phyloP scores from a whole-genome alignment of 2,113 vertebrate species.

The Sceloporus undulatus region DNA sequence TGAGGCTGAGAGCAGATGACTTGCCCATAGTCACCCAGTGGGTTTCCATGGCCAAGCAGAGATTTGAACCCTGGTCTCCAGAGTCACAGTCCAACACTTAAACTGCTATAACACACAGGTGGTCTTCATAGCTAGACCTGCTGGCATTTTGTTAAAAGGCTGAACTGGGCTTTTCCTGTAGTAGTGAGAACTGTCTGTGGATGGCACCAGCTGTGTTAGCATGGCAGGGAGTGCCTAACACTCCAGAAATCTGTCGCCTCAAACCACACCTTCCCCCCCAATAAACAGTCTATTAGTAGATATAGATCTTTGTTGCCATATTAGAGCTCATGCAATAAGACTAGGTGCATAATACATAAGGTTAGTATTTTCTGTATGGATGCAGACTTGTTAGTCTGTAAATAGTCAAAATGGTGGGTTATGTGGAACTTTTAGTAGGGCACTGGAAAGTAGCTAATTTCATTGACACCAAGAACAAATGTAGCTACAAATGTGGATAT shows the following conservation, averaged over 20 bases:
- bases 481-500: constrained; percentile 9
- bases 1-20: too few species aligned
- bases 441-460: not conserved
- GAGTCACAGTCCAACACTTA: too few species aligned
- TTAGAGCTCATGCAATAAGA: not conserved
- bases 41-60: too few species aligned
- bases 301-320: not conserved
- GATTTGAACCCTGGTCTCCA: not conserved
- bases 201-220: constrained; percentile 19
- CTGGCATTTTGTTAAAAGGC: constrained; percentile 50
- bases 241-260: not conserved
- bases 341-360: not conserved
- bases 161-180: not conserved
- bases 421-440: not conserved
- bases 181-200: constrained; percentile 32
- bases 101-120: too few species aligned
- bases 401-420: not conserved
- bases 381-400: not conserved
- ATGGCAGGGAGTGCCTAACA: constrained; percentile 31
- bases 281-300: not conserved
- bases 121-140: not conserved
- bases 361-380: not conserved
- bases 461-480: not conserved
- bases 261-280: not conserved
- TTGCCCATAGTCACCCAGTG: too few species aligned